Conservation (phyloP, 2,888 invertebrate species). For the Microdon myrmicae region DNA sequence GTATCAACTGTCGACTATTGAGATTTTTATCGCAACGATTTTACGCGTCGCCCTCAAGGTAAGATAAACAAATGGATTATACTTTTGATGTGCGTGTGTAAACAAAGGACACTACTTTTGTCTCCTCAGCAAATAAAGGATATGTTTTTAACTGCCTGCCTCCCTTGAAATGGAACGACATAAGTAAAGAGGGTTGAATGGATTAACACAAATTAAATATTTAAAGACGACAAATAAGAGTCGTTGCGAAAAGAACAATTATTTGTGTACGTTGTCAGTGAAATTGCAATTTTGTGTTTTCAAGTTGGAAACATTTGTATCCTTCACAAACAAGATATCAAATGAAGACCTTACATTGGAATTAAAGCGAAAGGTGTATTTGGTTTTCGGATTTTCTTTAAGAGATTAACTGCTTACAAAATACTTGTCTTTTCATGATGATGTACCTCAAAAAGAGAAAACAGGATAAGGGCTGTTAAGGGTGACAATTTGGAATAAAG, state of each 20-base stretch:
- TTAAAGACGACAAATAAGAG: slow-evolving; percentile 45
- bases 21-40: slow-evolving; percentile 45
- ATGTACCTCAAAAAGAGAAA: too few species aligned
- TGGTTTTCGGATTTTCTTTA: slow-evolving; percentile 12
- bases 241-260: slow-evolving; percentile 62
- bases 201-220: slow-evolving; percentile 51
- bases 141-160: slow-evolving; percentile 33
- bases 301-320: slow-evolving; percentile 50
- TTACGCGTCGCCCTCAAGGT: slow-evolving; percentile 30
- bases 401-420: slow-evolving; percentile 17
- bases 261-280: slow-evolving; percentile 65
- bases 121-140: slow-evolving; percentile 18
- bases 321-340: slow-evolving; percentile 28
- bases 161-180: slow-evolving; percentile 2
- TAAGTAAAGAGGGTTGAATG: slow-evolving; percentile 42
- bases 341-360: slow-evolving; percentile 13
- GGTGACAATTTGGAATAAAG: too few species aligned
- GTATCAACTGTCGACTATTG: slow-evolving; percentile 34
- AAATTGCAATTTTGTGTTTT: slow-evolving; percentile 66
- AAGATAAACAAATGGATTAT: slow-evolving; percentile 38
- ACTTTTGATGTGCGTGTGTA: slow-evolving; percentile 33
- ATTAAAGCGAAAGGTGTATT: slow-evolving; percentile 19
- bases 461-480: too few species aligned
- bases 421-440: too few species aligned
- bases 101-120: slow-evolving; percentile 39